Percentiles rank a stretch among this genome's conserved stretches.
Conservation (phyloP, 2,113 vertebrate species). For the Chloebia gouldiae region DNA sequence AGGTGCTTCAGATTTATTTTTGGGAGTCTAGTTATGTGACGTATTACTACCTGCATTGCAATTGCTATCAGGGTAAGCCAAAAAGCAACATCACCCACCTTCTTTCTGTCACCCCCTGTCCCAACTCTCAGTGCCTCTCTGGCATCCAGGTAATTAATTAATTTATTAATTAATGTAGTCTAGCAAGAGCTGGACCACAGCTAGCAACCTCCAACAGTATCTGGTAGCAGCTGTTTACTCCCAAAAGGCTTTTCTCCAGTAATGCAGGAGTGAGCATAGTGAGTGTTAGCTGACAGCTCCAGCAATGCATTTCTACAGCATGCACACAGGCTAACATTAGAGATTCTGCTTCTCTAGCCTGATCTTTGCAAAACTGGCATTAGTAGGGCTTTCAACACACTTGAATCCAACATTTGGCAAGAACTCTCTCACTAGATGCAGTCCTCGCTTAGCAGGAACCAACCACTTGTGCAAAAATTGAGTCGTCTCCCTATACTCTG, state of each 20-base stretch:
- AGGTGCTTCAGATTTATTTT: not conserved
- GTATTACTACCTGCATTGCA: not conserved
- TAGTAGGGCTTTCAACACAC: not conserved
- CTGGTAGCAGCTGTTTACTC: not conserved
- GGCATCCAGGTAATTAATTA: not conserved
- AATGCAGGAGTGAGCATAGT: not conserved
- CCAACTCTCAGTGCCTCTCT: not conserved
- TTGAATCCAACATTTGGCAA: not conserved
- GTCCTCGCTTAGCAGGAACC: not conserved
- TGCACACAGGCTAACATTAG: accelerated
- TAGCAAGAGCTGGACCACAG: not conserved
- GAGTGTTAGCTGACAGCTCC: not conserved
- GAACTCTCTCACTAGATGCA: not conserved
- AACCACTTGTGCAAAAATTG: not conserved
- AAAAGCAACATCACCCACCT: not conserved
- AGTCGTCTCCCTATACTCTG: not conserved
- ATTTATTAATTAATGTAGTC: not conserved
- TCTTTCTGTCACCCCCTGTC: not conserved
- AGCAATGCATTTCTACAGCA: not conserved
- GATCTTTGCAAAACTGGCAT: not conserved
- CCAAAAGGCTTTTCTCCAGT: not conserved
- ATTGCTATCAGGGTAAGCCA: not conserved
- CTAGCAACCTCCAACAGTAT: not conserved
- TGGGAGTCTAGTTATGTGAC: not conserved
- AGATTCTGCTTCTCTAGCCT: not conserved